A percentile compares a stretch with the other conserved stretches of the same genome.
Conservation (phyloP, 2,888 invertebrate genomes). For the Sinodicranocentrus sp. region DNA sequence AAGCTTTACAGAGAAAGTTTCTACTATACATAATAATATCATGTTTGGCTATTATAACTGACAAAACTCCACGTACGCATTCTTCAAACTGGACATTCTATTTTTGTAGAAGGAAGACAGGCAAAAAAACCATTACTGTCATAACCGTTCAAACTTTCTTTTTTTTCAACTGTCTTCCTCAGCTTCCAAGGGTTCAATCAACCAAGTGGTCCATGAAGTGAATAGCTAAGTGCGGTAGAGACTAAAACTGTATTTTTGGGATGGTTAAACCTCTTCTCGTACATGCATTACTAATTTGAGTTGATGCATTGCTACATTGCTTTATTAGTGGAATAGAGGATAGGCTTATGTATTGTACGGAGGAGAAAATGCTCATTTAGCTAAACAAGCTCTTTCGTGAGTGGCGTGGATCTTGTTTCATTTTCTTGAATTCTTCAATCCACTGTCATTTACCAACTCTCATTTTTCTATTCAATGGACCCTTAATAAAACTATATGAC, state of each 20-base stretch:
- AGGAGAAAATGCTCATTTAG: slow-evolving; percentile 2
- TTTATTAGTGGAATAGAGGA: no score
- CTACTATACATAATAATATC: slow-evolving; percentile 27
- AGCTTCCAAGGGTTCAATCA: slow-evolving; percentile 50
- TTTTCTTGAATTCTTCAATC: no score
- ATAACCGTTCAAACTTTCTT: slow-evolving; percentile 55
- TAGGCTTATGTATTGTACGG: background rate
- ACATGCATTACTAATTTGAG: no score
- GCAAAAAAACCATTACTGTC: slow-evolving; percentile 50
- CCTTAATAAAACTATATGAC: slow-evolving; percentile 58
- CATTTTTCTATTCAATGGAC: slow-evolving; percentile 50
- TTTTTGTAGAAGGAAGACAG: slow-evolving; percentile 10
- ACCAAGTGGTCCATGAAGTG: slow-evolving; percentile 51
- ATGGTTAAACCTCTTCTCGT: no score
- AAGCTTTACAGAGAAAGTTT: slow-evolving; percentile 41
- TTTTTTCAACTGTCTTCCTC: slow-evolving; percentile 36
- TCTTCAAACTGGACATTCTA: slow-evolving; percentile 49
- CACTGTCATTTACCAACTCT: slow-evolving; percentile 37
- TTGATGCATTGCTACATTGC: no score
- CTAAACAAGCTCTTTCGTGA: no score
- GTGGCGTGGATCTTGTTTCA: no score
- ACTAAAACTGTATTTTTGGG: no score
- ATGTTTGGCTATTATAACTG: no score
- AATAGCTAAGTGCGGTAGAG: no score
- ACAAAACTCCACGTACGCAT: no score